These are phyloP conservation scores for Trogon melanurus DNA, from an alignment of 2,113 vertebrate species.

Conservation along the genomic window DNA sequence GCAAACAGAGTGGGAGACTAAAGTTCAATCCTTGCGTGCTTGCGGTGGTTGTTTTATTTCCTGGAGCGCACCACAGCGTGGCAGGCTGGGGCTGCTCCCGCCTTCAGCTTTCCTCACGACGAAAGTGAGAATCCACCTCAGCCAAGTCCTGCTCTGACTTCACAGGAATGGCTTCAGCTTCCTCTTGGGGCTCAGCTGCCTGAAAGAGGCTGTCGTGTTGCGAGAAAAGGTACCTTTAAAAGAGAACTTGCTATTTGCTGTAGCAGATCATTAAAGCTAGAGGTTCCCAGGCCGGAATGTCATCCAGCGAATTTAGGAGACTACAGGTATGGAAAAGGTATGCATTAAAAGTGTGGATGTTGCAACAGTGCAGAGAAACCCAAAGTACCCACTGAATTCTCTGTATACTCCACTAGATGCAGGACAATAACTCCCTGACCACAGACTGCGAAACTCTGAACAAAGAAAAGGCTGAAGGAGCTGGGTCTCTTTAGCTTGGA, in stretches of 20 bases:
- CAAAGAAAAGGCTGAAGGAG: no score
- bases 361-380: neutral
- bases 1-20: no score
- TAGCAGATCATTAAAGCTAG: neutral
- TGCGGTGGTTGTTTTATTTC: neutral
- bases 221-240: neutral
- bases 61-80: neutral
- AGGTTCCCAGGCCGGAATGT: neutral
- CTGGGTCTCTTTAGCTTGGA: no score
- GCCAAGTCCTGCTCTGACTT: neutral
- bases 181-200: neutral
- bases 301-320: neutral
- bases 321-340: neutral
- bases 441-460: neutral
- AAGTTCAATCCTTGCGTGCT: accelerated
- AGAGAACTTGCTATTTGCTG: neutral
- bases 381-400: neutral
- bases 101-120: accelerated
- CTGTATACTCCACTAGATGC: neutral
- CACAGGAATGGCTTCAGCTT: neutral
- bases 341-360: neutral
- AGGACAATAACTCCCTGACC: neutral
- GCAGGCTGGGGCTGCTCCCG: neutral
- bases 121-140: neutral
- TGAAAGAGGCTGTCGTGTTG: neutral